Evolutionary conservation across 2,888 invertebrate genomes (phyloP).

Genomic region (Drosophila heteroneura): DNA sequence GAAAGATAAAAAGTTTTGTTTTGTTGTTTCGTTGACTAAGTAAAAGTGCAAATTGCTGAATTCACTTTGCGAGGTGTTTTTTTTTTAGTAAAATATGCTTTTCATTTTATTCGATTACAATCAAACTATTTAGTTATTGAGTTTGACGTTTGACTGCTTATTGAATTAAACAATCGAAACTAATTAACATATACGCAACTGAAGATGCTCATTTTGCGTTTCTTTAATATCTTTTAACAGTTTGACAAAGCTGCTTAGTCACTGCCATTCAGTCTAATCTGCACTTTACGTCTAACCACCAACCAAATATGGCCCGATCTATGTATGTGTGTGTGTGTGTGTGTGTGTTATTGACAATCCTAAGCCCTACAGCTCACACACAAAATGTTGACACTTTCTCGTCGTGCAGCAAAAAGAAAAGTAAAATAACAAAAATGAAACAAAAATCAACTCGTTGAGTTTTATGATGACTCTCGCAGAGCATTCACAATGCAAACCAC

Average conservation of each 20-base stretch:
- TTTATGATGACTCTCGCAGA: conserved; percentile 37
- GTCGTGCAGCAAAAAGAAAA: neutral
- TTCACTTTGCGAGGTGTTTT: neutral
- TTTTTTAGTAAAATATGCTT: neutral
- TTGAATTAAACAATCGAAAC: neutral
- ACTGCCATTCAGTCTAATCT: conserved; percentile 17
- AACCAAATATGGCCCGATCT: conserved; percentile 25
- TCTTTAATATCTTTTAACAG: neutral
- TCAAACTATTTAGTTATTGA: neutral
- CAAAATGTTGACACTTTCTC: conserved; percentile 51
- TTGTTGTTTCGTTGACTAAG: conserved; percentile 1
- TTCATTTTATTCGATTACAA: neutral
- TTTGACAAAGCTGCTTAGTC: conserved; percentile 15
- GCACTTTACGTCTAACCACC: conserved; percentile 12
- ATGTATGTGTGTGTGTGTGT: neutral
- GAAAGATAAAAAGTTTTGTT: conserved; percentile 10
- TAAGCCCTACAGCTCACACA: conserved; percentile 30
- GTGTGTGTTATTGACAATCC: conserved; percentile 34
- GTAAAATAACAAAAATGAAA: neutral
- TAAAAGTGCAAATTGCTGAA: conserved; percentile 3
- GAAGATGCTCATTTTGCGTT: neutral
- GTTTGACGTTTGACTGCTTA: neutral
- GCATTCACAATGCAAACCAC: conserved; percentile 36
- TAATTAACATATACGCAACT: neutral
- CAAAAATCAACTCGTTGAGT: conserved; percentile 35